Base-by-base conservation (phyloP, 2,888 invertebrate genomes). In the Drymonia ruficornis region DNA sequence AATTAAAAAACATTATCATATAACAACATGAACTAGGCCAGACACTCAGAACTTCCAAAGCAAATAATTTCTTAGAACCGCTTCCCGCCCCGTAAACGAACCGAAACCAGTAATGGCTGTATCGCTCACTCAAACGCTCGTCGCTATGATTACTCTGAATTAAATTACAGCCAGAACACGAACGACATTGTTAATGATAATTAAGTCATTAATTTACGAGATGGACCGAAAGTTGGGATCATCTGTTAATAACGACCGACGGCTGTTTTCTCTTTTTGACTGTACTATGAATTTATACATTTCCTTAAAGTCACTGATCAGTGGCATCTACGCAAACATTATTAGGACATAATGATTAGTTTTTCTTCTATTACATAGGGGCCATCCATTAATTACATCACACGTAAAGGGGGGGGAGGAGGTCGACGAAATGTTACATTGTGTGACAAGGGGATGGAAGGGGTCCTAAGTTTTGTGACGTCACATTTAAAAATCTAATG, bases 121-220 rank as follows among this genome's bases (percentile, higher is more conserved):
- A 45, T 28, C 45, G 45, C 28, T 18, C 4, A 12, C 11, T 19
- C 19, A 43, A 43, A 18, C 6, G 8, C 19, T 43, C 19, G 13
- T 12, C 43, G 13, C 19, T 12, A 2, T 42, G 2, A 16, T 42
- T 16, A 42, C 44, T 61, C 50, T n/a, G 40, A 56, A 57, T 49
- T 34, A 56, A 52, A 54, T 50, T 55, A 52, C 40, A 4, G 19
- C 36, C 40, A 16, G 9, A n/a, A 18, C 18, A 19, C 13, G 18
- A 43, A 43, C 16, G 16, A 40, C 38, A 16, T 38, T 23, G 49
- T 49, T 44, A 53, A 52, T 42, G 19, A 34, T 50, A 28, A 59
- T 67, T 61, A 57, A 59, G 40, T 11, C 15, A 7, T 18, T 49
- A 56, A 62, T 58, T 49, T 58, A 53, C n/a, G 46, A 18, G 48